phyloP scores from a whole-genome alignment of 2,888 invertebrate species.

The Cephalotes varians region DNA sequence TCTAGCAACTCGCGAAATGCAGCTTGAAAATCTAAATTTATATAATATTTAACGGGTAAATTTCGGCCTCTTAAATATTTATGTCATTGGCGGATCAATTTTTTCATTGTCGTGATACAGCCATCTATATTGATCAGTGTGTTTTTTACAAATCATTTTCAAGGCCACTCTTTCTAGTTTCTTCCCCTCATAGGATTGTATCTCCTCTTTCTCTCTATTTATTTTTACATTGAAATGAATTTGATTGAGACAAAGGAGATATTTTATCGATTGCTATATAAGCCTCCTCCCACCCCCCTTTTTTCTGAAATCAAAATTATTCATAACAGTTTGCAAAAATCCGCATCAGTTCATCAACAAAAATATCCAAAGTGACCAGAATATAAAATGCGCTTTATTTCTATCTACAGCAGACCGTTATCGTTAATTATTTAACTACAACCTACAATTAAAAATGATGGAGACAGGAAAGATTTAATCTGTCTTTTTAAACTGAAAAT shows the following conservation, averaged over 20 bases:
- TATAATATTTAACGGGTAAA: background rate
- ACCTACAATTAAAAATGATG: background rate
- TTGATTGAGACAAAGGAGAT: background rate
- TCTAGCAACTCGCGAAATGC: background rate
- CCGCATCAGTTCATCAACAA: background rate
- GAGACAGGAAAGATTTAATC: background rate
- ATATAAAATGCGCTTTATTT: background rate
- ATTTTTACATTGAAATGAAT: background rate
- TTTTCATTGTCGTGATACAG: background rate
- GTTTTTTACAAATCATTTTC: background rate
- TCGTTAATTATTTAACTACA: background rate
- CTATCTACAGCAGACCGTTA: background rate
- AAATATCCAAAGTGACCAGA: background rate
- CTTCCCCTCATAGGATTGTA: background rate
- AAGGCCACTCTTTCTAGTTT: constrained; percentile 1
- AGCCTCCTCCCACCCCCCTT: too few relatives aligned
- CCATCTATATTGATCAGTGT: constrained; percentile 1
- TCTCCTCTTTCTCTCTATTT: background rate
- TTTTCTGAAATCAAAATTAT: background rate
- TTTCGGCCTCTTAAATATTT: background rate
- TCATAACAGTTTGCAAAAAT: background rate
- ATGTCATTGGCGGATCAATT: background rate
- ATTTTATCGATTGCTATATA: background rate
- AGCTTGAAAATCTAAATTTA: background rate
- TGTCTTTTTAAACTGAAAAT: background rate